Evolutionary conservation across 2,888 invertebrate species (phyloP).

Genomic region (Xestoiulus laeticollis): DNA sequence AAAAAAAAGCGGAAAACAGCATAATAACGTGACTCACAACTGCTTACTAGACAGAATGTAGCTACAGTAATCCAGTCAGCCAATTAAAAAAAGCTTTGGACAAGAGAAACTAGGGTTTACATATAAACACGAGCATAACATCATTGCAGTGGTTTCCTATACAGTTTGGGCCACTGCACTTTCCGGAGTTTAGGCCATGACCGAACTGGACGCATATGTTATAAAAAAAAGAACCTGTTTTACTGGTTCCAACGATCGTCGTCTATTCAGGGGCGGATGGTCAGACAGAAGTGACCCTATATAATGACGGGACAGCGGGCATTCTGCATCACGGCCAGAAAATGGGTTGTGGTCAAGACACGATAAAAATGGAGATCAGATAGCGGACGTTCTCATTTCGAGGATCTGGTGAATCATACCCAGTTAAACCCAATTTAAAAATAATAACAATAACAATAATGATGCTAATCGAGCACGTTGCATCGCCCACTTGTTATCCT

Average conservation of each 20-base stretch:
- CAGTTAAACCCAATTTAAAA: not conserved
- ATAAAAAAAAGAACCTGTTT: not conserved
- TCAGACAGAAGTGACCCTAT: not conserved
- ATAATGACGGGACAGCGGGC: not conserved
- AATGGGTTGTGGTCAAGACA: not conserved
- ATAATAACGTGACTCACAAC: no score
- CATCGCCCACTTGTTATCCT: not conserved
- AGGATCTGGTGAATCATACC: not conserved
- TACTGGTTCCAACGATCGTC: not conserved
- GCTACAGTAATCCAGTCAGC: not conserved
- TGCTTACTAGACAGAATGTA: no score
- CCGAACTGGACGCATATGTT: not conserved
- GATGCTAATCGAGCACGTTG: not conserved
- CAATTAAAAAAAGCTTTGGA: not conserved
- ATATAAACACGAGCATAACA: no score
- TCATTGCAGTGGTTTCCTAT: not conserved
- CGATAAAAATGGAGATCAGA: not conserved
- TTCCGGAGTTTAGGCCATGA: not conserved
- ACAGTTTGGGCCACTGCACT: not conserved
- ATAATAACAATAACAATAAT: not conserved
- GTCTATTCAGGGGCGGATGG: not conserved
- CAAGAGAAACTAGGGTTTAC: not conserved
- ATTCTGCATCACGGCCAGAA: not conserved
- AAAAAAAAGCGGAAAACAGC: no score
- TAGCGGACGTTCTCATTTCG: not conserved